phyloP scores from a whole-genome alignment of 53 echinoderm and acorn worm genomes.

The Luidia sarsii region DNA sequence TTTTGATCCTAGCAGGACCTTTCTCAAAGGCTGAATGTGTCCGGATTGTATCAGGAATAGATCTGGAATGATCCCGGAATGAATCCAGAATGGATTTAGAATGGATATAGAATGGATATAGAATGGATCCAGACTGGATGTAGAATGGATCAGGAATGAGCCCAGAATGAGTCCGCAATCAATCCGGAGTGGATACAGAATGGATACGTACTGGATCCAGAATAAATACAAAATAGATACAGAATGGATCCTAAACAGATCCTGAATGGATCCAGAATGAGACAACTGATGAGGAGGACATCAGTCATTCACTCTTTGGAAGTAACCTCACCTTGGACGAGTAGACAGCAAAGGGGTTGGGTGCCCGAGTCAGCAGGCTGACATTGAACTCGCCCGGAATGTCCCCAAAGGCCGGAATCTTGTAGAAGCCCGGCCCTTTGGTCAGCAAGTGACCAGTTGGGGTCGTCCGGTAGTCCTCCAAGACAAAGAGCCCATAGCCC shows the following conservation, averaged over 20 bases:
- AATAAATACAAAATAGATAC: background rate
- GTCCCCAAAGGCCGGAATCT: conserved; percentile 91
- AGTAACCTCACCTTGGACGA: conserved; percentile 81
- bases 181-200: too few relatives aligned
- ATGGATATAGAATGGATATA: too few relatives aligned
- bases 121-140: too few relatives aligned
- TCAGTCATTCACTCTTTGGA: background rate
- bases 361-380: conserved; percentile 70
- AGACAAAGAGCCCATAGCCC: conserved; percentile 82
- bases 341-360: conserved; percentile 69
- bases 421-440: conserved; percentile 88
- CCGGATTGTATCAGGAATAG: background rate
- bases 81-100: too few relatives aligned
- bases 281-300: background rate
- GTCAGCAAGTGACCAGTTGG: conserved; percentile 85
- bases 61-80: too few relatives aligned
- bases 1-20: too few relatives aligned
- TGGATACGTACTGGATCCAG: too few relatives aligned
- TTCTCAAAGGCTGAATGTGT: background rate
- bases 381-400: conserved; percentile 85
- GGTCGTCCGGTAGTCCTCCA: conserved; percentile 84
- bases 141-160: too few relatives aligned
- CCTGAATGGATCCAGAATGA: background rate
- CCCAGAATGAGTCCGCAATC: too few relatives aligned
- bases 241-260: background rate